Conservation (phyloP, 2,888 invertebrate species). For the Dromius quadrimaculatus region DNA sequence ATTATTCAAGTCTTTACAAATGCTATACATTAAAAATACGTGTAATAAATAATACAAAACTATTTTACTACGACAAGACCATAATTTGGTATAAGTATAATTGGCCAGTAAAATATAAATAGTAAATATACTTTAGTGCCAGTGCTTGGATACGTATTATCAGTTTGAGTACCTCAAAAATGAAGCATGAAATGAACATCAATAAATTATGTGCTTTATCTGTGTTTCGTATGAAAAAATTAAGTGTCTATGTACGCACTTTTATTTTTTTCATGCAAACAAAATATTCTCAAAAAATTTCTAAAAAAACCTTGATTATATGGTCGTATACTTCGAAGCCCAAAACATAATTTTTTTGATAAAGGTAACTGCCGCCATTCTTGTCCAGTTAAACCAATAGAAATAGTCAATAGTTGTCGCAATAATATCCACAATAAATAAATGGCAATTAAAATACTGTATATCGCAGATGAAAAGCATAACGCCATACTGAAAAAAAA, state of each 20-base stretch:
- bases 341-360: conserved; percentile 59
- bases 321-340: conserved; percentile 58
- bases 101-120: not conserved
- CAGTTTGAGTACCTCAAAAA: no score
- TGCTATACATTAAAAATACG: conserved; percentile 14
- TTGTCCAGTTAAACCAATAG: conserved; percentile 68
- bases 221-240: conserved; percentile 2
- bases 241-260: conserved; percentile 30
- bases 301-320: conserved; percentile 60
- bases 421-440: conserved; percentile 54
- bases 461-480: conserved; percentile 65
- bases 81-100: conserved; percentile 16
- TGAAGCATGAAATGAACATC: no score
- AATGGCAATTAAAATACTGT: conserved; percentile 43
- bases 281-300: conserved; percentile 59
- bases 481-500: conserved; percentile 65
- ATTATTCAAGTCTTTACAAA: conserved; percentile 8
- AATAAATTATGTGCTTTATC: no score
- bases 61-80: conserved; percentile 3
- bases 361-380: conserved; percentile 66
- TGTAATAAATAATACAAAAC: conserved; percentile 6
- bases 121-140: conserved; percentile 1
- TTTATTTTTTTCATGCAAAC: conserved; percentile 1
- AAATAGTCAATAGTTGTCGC: conserved; percentile 64
- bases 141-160: not conserved